Conservation (phyloP, 2,888 invertebrate genomes). For the Conomelus anceps region DNA sequence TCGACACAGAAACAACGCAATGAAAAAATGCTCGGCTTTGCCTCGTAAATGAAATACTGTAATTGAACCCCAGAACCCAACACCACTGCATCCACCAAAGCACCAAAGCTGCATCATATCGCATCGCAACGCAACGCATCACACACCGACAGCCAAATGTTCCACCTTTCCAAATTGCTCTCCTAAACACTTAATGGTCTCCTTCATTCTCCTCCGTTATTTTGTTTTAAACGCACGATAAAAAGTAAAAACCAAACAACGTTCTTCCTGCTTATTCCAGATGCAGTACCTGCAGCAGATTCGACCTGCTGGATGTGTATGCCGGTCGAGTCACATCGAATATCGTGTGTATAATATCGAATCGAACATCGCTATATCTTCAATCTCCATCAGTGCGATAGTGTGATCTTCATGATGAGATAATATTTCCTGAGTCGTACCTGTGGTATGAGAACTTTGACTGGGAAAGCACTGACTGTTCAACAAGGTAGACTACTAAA, state of each 20-base stretch:
- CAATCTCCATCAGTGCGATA: neutral
- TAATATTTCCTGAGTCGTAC: no score
- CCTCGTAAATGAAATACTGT: constrained; percentile 14
- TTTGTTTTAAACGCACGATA: neutral
- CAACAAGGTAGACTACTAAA: neutral
- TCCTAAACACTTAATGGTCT: constrained; percentile 13
- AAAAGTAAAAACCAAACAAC: neutral
- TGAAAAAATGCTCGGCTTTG: constrained; percentile 3
- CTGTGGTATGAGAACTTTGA: neutral
- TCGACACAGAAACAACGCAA: neutral
- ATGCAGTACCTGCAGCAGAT: neutral
- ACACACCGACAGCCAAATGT: neutral
- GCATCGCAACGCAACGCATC: neutral
- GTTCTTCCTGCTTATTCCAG: constrained; percentile 1
- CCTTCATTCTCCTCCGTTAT: neutral
- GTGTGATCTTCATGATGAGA: neutral
- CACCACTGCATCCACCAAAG: no score
- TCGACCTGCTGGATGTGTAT: no score
- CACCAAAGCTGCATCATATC: no score
- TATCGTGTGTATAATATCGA: no score
- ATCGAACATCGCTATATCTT: neutral
- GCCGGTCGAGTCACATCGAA: no score
- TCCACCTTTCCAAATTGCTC: constrained; percentile 11
- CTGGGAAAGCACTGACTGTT: neutral
- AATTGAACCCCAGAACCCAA: constrained; percentile 6